These are phyloP conservation scores for Nycticebus coucang DNA, from an alignment of 2,113 vertebrate species.

Conservation along the genomic window DNA sequence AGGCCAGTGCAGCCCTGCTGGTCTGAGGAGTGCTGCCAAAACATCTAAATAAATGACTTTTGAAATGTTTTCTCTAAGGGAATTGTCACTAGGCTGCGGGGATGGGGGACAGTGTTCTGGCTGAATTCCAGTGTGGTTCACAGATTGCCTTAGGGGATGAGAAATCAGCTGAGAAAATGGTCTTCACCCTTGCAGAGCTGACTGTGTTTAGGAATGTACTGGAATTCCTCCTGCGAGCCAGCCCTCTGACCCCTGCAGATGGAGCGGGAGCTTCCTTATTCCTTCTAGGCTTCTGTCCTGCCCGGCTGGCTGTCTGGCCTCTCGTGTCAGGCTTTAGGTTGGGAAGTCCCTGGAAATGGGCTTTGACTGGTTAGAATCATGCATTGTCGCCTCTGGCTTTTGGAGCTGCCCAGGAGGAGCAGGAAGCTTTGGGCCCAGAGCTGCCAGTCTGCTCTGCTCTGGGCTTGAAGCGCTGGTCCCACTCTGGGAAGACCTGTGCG, in stretches of 20 bases:
- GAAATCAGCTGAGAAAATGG: constrained; percentile 44
- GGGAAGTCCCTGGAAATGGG: background rate
- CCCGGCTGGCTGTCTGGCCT: background rate
- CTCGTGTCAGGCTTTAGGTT: background rate
- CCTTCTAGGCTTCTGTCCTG: background rate
- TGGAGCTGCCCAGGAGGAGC: background rate
- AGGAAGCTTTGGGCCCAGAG: background rate
- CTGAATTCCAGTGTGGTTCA: constrained; percentile 38
- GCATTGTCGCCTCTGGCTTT: background rate
- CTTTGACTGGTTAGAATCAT: background rate
- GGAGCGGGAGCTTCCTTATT: background rate
- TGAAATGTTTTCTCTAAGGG: constrained; percentile 64
- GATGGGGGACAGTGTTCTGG: constrained; percentile 59
- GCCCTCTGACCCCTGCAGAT: background rate
- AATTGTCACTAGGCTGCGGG: constrained; percentile 69
- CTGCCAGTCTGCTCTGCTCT: background rate
- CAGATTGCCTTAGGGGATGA: constrained; percentile 60
- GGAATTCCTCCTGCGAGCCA: background rate
- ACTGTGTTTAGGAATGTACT: constrained; percentile 39
- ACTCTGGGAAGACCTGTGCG: background rate
- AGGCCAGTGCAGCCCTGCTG: constrained; percentile 48
- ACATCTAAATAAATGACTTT: constrained; percentile 63
- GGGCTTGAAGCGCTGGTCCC: background rate
- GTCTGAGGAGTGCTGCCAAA: constrained; percentile 59
- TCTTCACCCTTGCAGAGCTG: constrained; percentile 63